Evolutionary conservation across 2,888 invertebrate species (phyloP).

Genomic region (Parapristionchus giblindavisi): DNA sequence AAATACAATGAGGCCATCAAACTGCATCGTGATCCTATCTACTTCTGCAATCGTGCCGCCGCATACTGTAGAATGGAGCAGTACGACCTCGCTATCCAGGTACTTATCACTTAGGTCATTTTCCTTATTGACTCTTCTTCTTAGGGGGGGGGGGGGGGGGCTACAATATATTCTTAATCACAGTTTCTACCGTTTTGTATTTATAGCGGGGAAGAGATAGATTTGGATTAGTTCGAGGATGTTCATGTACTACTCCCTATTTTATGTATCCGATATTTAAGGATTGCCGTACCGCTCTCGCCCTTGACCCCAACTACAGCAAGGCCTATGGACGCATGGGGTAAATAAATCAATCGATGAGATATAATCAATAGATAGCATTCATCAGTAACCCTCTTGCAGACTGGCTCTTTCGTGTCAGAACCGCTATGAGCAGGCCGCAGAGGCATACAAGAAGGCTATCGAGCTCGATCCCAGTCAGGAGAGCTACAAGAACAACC

Average conservation of each 20-base stretch:
- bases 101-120: too few relatives aligned
- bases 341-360: conserved; percentile 29
- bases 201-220: too few relatives aligned
- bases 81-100: conserved; percentile 82
- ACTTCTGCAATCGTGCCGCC: conserved; percentile 94
- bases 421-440: conserved; percentile 84
- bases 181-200: too few relatives aligned
- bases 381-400: conserved; percentile 39
- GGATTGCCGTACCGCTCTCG: conserved; percentile 88
- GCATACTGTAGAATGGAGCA: conserved; percentile 89
- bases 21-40: conserved; percentile 87
- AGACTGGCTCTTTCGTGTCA: conserved; percentile 85
- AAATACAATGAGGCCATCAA: conserved; percentile 89
- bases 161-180: too few relatives aligned
- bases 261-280: conserved; percentile 71
- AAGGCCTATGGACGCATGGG: conserved; percentile 75
- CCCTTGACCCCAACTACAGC: conserved; percentile 88
- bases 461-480: conserved; percentile 90
- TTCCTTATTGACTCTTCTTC: too few relatives aligned
- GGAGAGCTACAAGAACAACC: conserved; percentile 85
- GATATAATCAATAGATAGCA: background rate
- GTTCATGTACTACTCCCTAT: conserved; percentile 73
- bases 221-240: background rate
- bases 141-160: too few relatives aligned
- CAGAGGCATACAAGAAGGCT: conserved; percentile 86